Base-by-base conservation (phyloP, 2,113 vertebrate species). In the Seriola aureovittata region DNA sequence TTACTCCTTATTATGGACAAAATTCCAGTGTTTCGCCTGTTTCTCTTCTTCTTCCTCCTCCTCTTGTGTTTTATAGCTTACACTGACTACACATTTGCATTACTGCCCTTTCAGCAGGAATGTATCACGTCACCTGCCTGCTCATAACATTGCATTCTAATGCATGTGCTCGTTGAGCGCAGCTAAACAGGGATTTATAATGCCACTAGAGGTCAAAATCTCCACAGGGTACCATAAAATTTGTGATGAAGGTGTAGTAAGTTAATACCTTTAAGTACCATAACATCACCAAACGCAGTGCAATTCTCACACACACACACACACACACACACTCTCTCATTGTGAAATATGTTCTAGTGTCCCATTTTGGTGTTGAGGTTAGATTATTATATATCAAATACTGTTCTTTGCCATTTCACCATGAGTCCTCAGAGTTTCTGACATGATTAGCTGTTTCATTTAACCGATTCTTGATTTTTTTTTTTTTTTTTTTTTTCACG, bases 401-500 rank as follows among this genome's bases (percentile, higher is more conserved):
- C 25, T 64, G 11, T 57, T 58, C 7, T 55, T 52, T 44, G 2
- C 16, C 19, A 29, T 84, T 55, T 66, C 58, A 52, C 29, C 32
- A 50, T 40, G 0, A 72, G 75, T 77, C 72, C 2, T 67, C 52
- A 40, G 14, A 48, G 36, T 42, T 68, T 64, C 63, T 75, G 36
- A 70, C 29, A 70, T 9, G 23, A 82, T 85, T 82, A 74, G 64
- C 42, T 44, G 65, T 74, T 83, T 71, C 21, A 65, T 72, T 46
- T 54, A 52, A 72, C 19, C 6, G 4, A 65, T 34, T 67, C 16
- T 59, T 58, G 29, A 57, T 66, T 74, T 42, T 71, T 52, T 58
- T n/a, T 63, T 66, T 74, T 42, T 74, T 42, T 71, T 52, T 58
- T n/a, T 63, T 66, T 74, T 42, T 71, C 60, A 71, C 55, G 62